Percentiles rank a stretch among this genome's conserved stretches.
Evolutionary conservation across 1,140 invertebrate genomes (phyloP).

Genomic region (Pseudobourletiella spinata): DNA sequence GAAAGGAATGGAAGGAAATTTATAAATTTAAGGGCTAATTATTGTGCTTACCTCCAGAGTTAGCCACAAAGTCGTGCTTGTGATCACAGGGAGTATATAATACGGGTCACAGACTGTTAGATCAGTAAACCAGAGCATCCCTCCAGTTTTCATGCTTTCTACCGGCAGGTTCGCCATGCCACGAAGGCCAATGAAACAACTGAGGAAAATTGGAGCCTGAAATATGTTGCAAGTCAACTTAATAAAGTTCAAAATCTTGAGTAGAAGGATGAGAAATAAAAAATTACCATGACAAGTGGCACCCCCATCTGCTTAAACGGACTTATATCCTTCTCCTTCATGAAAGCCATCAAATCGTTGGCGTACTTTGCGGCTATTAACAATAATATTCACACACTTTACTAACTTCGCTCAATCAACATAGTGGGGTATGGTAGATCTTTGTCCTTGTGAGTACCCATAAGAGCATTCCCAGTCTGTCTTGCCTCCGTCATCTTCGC

Average conservation of each 20-base stretch:
- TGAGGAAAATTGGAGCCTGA: slow-evolving; percentile 80
- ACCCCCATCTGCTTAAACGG: slow-evolving; percentile 71
- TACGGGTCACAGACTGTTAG: slow-evolving; percentile 82
- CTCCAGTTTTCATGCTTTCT: slow-evolving; percentile 78
- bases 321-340: slow-evolving; percentile 70
- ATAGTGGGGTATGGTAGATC: too few species aligned
- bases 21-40: not conserved
- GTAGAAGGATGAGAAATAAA: not conserved
- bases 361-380: slow-evolving; percentile 54
- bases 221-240: not conserved
- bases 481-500: slow-evolving; percentile 72
- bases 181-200: slow-evolving; percentile 75
- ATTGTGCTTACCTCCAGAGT: slow-evolving; percentile 61
- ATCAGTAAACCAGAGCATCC: slow-evolving; percentile 86
- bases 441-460: too few species aligned
- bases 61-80: slow-evolving; percentile 63
- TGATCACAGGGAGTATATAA: slow-evolving; percentile 76
- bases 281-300: slow-evolving; percentile 63
- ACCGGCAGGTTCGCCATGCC: slow-evolving; percentile 78
- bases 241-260: not conserved
- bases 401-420: too few species aligned
- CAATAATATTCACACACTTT: too few species aligned
- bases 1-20: not conserved
- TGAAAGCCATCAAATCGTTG: slow-evolving; percentile 64
- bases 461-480: slow-evolving; percentile 64